Conservation (phyloP, 2,113 vertebrate species). For the Onychostruthus taczanowskii region DNA sequence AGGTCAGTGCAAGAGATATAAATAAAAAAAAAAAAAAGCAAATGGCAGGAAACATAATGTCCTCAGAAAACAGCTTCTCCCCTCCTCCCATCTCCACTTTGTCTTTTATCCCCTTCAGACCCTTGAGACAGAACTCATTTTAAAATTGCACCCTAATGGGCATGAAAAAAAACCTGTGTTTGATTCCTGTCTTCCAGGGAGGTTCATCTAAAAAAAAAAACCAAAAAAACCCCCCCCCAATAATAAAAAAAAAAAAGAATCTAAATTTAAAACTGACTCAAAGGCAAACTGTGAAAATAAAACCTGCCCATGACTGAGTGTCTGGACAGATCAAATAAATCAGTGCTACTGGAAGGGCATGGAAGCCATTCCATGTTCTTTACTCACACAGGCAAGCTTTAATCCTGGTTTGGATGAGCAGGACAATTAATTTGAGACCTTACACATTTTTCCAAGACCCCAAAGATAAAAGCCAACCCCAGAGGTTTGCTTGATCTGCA, state of each 20-base stretch:
- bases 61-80: constrained; percentile 26
- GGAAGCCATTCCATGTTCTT: not conserved
- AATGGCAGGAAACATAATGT: constrained; percentile 61
- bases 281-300: constrained; percentile 9
- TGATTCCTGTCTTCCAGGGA: constrained; percentile 54
- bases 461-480: not conserved
- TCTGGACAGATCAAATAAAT: constrained; percentile 20
- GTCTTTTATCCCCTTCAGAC: constrained; percentile 19
- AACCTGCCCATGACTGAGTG: not conserved
- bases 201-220: not conserved
- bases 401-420: not conserved
- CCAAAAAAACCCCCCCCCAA: not conserved
- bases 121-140: constrained; percentile 60
- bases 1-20: constrained; percentile 69
- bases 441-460: not conserved
- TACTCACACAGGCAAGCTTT: not conserved
- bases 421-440: constrained; percentile 28
- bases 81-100: constrained; percentile 25
- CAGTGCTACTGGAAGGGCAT: not conserved
- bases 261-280: constrained; percentile 58
- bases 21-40: constrained; percentile 46
- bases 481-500: not conserved
- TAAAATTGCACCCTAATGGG: constrained; percentile 66
- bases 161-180: not conserved
- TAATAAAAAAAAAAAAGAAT: not conserved